Conservation (phyloP, 2,797 vertebrate genomes). For the Alectoris magna region DNA sequence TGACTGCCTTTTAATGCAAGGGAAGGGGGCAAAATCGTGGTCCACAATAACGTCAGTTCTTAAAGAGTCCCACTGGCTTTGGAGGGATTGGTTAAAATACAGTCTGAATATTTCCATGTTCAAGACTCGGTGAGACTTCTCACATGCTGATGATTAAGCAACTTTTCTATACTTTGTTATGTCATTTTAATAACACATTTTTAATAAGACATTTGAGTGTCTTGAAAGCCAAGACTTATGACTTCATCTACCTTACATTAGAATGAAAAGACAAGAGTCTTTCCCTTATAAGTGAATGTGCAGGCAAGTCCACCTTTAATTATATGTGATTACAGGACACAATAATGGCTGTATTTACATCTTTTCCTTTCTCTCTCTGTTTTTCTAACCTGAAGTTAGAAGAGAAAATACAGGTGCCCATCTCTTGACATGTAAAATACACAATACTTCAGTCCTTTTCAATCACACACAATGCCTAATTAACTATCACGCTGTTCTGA, state of each 20-base stretch:
- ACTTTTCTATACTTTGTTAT: rapidly evolving
- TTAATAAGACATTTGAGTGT: neutral
- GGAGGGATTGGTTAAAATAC: neutral
- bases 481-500: neutral
- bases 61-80: neutral
- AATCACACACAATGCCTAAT: neutral
- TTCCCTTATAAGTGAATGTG: neutral
- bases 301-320: neutral
- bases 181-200: too few relatives aligned
- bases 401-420: neutral
- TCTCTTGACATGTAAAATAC: constrained; percentile 1
- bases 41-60: neutral
- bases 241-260: neutral
- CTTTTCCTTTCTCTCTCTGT: neutral
- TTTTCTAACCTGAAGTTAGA: neutral
- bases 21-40: rapidly evolving
- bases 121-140: neutral
- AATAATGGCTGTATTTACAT: neutral
- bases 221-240: neutral
- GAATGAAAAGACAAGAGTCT: neutral
- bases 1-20: neutral
- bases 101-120: neutral
- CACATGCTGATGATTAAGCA: neutral
- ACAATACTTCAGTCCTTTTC: neutral
- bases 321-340: neutral